Base-by-base conservation (phyloP, 2,888 invertebrate species). In the Ditula angustiorana region DNA sequence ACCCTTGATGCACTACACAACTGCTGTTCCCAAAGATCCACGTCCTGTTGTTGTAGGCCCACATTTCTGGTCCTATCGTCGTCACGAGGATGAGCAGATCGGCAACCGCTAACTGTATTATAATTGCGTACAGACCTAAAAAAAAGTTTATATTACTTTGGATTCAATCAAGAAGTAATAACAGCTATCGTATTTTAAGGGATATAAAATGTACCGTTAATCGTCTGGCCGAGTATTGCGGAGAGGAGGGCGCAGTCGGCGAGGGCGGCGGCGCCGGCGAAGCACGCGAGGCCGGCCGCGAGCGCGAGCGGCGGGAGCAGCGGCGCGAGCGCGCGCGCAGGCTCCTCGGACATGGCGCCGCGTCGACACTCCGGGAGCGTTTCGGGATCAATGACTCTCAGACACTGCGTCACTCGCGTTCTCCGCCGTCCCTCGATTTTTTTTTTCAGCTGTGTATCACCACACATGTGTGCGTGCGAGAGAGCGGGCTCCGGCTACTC, bases 1-100 rank as follows among this genome's bases (percentile, higher is more conserved):
- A 75, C 35, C 95, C 95, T 69, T 93, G 83, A 78, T 93, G 94
- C 1, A 93, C 81, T 57, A 90, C 85, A 76, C 95, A 95, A 60
- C 88, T 81, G 52, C 83, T 83, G 37, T 78, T 76, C 19, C 94
- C 90, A 70, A 94, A 92, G 30, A 77, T 78, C 95, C 95, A 95
- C 41, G 90, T 88, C 69, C 86, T 84, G 56, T 79, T 75, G 73
- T 94, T 93, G 52, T 87, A 83, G 5, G 92, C 89, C 87, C 94
- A 92, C 67, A 94, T 75, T 80, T 95, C 95, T 33, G 93, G 87
- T 24, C 87, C 81, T 47, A 92, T 85, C 28, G 93, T 83, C 10
- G 85, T 81, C 61, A 85, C 88, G 47, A 93, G 83, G 35, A 91
- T 76, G 19, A 90, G 72, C 3, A 92, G 78, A 74, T 95, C 95